phyloP scores from a whole-genome alignment of 1,140 invertebrate species.

The Drosophila willistoni region DNA sequence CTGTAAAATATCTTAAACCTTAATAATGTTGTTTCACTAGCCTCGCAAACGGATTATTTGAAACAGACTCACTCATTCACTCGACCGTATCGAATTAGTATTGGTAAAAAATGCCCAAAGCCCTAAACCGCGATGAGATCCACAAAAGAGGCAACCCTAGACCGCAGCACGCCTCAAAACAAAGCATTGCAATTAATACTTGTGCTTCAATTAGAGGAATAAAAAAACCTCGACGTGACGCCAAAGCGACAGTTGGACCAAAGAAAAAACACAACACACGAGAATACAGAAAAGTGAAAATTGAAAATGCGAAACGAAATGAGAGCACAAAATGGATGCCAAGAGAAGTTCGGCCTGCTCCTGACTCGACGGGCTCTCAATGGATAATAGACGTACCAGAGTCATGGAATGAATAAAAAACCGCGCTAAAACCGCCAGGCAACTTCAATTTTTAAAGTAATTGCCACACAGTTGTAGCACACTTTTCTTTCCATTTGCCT shows the following conservation, averaged over 20 bases:
- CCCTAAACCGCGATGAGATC: neutral
- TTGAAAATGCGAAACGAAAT: constrained; percentile 60
- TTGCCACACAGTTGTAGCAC: constrained; percentile 77
- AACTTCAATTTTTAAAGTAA: constrained; percentile 82
- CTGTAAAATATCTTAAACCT: neutral
- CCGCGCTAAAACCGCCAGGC: constrained; percentile 69
- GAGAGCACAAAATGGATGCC: constrained; percentile 32
- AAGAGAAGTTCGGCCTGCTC: too few species aligned
- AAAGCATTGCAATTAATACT: constrained; percentile 77
- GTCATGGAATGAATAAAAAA: constrained; percentile 49
- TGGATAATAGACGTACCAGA: constrained; percentile 64
- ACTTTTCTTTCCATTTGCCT: constrained; percentile 41
- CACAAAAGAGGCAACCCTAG: constrained; percentile 36
- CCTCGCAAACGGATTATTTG: neutral
- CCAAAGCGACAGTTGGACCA: constrained; percentile 30
- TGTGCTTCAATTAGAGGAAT: constrained; percentile 67
- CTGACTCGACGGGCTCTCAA: constrained; percentile 2
- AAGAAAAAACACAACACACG: constrained; percentile 20
- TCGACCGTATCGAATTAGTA: neutral
- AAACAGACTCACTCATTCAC: neutral
- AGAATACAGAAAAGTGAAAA: constrained; percentile 69
- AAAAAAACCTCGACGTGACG: constrained; percentile 49
- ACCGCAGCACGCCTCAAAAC: constrained; percentile 59
- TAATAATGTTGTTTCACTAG: neutral
- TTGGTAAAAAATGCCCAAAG: constrained; percentile 12